Evolutionary conservation across 2,888 invertebrate species (phyloP).

Genomic region (Drosophila mimetica): DNA sequence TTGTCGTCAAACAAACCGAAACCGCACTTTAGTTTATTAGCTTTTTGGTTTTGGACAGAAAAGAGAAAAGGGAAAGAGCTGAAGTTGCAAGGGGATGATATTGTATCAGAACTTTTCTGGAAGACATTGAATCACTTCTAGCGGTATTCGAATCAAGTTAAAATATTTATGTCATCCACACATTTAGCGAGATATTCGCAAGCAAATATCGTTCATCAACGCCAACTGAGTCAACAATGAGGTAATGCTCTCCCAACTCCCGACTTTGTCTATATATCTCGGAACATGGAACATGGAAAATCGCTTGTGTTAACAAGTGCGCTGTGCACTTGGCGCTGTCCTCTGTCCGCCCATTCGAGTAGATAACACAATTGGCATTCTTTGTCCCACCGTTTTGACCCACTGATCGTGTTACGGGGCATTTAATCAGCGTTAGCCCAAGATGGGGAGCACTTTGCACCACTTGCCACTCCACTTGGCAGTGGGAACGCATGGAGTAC

Average conservation of each 20-base stretch:
- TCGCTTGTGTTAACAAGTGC: constrained; percentile 69
- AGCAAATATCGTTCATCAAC: constrained; percentile 36
- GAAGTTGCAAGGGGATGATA: constrained; percentile 27
- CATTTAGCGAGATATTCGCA: constrained; percentile 42
- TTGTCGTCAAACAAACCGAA: constrained; percentile 25
- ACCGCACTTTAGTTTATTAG: constrained; percentile 19
- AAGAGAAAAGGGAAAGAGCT: constrained; percentile 17
- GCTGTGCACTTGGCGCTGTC: constrained; percentile 63
- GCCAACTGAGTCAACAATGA: constrained; percentile 68
- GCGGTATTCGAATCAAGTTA: neutral
- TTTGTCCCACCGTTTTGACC: constrained; percentile 51
- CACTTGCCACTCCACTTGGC: constrained; percentile 34
- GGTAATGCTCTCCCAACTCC: constrained; percentile 56
- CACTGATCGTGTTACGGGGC: constrained; percentile 40
- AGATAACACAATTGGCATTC: constrained; percentile 66
- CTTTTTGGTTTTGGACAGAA: constrained; percentile 15
- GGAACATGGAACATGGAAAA: constrained; percentile 73
- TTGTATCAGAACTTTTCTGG: constrained; percentile 12
- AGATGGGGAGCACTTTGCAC: constrained; percentile 36
- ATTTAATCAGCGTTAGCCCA: constrained; percentile 27
- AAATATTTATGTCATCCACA: constrained; percentile 15
- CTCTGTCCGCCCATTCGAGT: neutral
- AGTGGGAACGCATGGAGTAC: constrained; percentile 40
- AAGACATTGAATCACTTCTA: constrained; percentile 15
- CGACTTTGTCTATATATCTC: neutral